Evolutionary conservation across 2,888 invertebrate species (phyloP).

Genomic region (Agrochola lota): DNA sequence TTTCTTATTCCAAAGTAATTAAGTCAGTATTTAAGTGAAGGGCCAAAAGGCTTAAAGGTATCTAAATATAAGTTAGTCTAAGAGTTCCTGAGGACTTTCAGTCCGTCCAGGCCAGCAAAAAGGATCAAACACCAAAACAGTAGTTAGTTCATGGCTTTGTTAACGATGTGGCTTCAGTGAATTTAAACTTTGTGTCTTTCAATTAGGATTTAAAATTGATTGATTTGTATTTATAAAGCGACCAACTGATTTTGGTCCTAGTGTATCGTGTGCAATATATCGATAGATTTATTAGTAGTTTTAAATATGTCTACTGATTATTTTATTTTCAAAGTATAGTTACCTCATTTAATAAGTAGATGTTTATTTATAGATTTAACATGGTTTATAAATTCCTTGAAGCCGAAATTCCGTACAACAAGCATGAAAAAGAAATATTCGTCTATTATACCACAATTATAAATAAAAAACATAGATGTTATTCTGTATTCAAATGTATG

Average conservation of each 20-base stretch:
- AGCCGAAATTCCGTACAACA: slow-evolving; percentile 51
- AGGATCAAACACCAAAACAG: slow-evolving; percentile 90
- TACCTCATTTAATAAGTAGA: background rate
- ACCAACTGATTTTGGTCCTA: slow-evolving; percentile 27
- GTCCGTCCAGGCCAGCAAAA: slow-evolving; percentile 87
- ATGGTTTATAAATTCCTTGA: slow-evolving; percentile 56
- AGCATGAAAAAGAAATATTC: slow-evolving; percentile 75
- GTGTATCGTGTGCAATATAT: slow-evolving; percentile 53
- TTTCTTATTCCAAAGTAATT: slow-evolving; percentile 10
- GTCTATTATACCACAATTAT: slow-evolving; percentile 88
- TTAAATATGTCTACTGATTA: slow-evolving; percentile 23
- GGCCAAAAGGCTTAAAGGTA: slow-evolving; percentile 1
- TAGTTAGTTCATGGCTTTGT: slow-evolving; percentile 83
- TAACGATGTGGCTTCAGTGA: slow-evolving; percentile 75
- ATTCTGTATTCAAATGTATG: slow-evolving; percentile 72
- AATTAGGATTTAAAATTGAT: slow-evolving; percentile 16
- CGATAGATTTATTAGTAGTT: slow-evolving; percentile 10
- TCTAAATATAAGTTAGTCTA: slow-evolving; percentile 69
- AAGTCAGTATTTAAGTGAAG: slow-evolving; percentile 17
- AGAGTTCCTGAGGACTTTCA: slow-evolving; percentile 87
- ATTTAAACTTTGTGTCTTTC: slow-evolving; percentile 61
- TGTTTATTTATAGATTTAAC: slow-evolving; percentile 15
- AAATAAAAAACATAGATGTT: slow-evolving; percentile 74
- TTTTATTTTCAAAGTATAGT: slow-evolving; percentile 8
- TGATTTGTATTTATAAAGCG: slow-evolving; percentile 28